Base-by-base conservation (phyloP, 2,888 invertebrate species). In the Cepaea hortensis region DNA sequence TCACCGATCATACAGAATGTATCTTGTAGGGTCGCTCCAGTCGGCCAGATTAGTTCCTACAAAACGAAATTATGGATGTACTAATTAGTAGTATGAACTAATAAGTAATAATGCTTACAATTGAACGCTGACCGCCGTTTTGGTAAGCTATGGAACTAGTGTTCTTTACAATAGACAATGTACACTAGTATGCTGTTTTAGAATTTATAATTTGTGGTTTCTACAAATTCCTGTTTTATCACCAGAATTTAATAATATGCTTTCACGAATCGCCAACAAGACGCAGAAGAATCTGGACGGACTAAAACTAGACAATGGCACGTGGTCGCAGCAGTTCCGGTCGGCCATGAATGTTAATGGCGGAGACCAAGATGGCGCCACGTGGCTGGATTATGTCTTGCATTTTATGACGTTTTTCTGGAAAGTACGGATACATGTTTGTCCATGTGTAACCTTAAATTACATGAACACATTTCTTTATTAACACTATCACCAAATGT, bases 321-420 rank as follows among this genome's bases (percentile, higher is more conserved):
- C 95, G 0, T 96, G 95, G 95, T 93, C 93, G 15, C 94, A 95
- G 87, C 96, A 96, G 93, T 95, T 96, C 88, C 93, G 95, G 87
- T 94, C 95, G 87, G 96, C 96, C 6, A 93, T 95, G 94, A 95
- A 95, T 82, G 96, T 96, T 15, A 96, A 96, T 90, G 96, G 96
- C 1, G 96, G 96, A 5, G 96, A 96, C 90, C 89, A 95, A 0
- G 95, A 95, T 80, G 95, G 95, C 88, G 96, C 96, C 2, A 94
- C 95, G 9, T 89, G 92, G 23, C 77, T 93, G 18, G 95, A 96
- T 91, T 96, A 96, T 90, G 88, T 96, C 77, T 92, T 96, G 92
- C 96, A 96, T 91, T 95, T 96, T 90, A 87, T 96, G n/a, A 95
- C 95, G 3, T 96, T 96, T 91, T 95, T 95, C 84, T 96, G 95